These are phyloP conservation scores for Microplitis manilae DNA, from an alignment of 2,888 invertebrate species.

Conservation along the genomic window DNA sequence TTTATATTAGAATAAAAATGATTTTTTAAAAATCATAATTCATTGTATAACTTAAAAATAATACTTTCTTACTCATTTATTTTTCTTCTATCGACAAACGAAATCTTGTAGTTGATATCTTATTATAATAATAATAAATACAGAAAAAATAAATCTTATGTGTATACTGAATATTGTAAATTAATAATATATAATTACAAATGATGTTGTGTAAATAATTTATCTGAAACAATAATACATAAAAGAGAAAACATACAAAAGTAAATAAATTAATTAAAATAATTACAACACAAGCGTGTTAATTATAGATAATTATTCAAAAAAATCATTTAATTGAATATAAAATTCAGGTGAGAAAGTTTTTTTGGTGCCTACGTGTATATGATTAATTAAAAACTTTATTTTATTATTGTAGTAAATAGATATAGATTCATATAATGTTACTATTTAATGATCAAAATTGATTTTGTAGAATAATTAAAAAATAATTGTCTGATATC, in stretches of 20 bases:
- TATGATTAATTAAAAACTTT: background rate
- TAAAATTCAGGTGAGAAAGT: background rate
- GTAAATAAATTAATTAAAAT: conserved; percentile 36
- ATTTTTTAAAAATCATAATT: background rate
- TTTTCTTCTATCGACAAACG: background rate
- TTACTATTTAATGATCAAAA: too few species aligned
- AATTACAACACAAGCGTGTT: conserved; percentile 43
- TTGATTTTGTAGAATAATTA: too few species aligned
- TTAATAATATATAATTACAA: background rate
- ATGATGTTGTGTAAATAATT: background rate
- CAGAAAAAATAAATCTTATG: background rate
- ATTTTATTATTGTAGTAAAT: too few species aligned
- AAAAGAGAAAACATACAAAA: conserved; percentile 37
- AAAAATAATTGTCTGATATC: too few species aligned
- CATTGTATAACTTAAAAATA: background rate
- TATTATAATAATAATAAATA: conserved; percentile 3
- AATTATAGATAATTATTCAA: conserved; percentile 43
- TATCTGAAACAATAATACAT: conserved; percentile 22
- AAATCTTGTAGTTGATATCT: background rate
- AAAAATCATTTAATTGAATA: conserved; percentile 21
- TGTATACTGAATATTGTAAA: background rate
- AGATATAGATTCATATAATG: too few species aligned
- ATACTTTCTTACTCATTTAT: background rate
- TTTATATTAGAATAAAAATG: conserved; percentile 16
- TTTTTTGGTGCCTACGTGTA: background rate